Conservation (phyloP, 53 echinoderm and acorn worm species). For the Echinometra lucunter region DNA sequence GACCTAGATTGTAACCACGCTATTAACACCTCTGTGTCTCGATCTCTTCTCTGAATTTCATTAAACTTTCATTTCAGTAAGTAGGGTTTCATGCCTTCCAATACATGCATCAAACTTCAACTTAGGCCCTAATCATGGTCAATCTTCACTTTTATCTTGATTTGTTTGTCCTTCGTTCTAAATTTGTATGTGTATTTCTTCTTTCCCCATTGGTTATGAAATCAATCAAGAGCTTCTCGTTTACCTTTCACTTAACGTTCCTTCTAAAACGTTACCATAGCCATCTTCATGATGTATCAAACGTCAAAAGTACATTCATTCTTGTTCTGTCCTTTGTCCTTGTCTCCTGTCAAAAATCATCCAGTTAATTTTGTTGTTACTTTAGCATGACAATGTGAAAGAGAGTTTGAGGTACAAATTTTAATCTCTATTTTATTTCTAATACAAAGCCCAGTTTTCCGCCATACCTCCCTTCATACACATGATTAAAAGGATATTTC, state of each 20-base stretch:
- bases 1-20: constrained; percentile 15
- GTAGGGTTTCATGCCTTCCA: background rate
- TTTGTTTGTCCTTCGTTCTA: background rate
- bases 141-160: background rate
- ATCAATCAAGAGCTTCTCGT: background rate
- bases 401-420: too few species aligned
- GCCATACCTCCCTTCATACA: background rate
- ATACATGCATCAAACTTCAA: background rate
- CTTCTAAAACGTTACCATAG: background rate
- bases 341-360: too few species aligned
- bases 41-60: constrained; percentile 11
- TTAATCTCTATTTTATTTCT: too few species aligned
- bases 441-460: too few species aligned
- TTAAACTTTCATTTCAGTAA: background rate
- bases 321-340: too few species aligned
- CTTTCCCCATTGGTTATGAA: background rate
- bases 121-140: background rate
- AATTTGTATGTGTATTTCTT: background rate
- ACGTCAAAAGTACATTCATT: too few species aligned
- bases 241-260: background rate
- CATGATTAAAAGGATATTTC: too few species aligned
- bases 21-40: background rate
- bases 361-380: too few species aligned
- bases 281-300: too few species aligned
- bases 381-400: too few species aligned